Evolutionary conservation across 2,113 vertebrate species (phyloP).

Genomic region (Cichladusa arquata): DNA sequence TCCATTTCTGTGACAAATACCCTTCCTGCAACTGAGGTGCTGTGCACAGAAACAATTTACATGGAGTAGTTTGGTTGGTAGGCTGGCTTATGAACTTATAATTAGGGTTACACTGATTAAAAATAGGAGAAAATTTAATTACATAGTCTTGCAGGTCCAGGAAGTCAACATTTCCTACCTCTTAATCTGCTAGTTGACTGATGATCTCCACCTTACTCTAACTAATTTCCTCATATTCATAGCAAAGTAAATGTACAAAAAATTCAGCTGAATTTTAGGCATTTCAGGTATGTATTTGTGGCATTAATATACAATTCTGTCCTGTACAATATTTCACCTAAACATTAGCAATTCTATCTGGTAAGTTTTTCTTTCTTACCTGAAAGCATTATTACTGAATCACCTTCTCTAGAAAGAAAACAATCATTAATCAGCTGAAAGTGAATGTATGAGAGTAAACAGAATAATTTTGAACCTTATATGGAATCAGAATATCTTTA

Average conservation of each 20-base stretch:
- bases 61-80: neutral
- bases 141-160: fast-evolving
- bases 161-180: neutral
- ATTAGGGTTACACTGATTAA: constrained; percentile 27
- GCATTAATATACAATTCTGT: constrained; percentile 8
- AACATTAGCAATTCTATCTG: neutral
- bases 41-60: neutral
- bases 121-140: constrained; percentile 34
- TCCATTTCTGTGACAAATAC: neutral
- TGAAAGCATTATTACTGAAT: neutral
- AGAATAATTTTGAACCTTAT: constrained; percentile 11
- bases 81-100: constrained; percentile 5
- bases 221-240: neutral
- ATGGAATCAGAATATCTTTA: neutral
- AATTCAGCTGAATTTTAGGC: neutral
- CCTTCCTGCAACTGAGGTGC: neutral
- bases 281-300: neutral
- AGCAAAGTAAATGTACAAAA: neutral
- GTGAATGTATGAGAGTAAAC: neutral
- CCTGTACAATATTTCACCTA: constrained; percentile 27
- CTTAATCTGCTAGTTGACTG: neutral
- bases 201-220: constrained; percentile 3
- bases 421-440: constrained; percentile 39
- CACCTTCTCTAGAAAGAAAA: constrained; percentile 5
- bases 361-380: neutral